A percentile compares a stretch with the other conserved stretches of the same genome.
Conservation (phyloP, 1,140 invertebrate genomes). For the Portunus trituberculatus region DNA sequence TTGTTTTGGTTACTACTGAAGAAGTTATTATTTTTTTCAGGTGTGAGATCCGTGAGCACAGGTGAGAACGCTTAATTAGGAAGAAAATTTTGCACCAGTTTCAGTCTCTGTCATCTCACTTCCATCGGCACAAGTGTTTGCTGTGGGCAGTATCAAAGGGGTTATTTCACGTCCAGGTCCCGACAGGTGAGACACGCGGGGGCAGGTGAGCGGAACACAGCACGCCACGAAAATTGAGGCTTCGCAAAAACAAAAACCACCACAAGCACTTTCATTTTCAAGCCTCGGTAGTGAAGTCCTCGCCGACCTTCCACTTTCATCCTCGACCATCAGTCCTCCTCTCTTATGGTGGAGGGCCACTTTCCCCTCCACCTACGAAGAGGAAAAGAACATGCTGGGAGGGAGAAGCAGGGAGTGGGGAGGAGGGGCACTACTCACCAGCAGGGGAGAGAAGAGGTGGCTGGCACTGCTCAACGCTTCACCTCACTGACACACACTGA, state of each 20-base stretch:
- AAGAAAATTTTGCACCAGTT: too few relatives aligned
- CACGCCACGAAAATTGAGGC: too few relatives aligned
- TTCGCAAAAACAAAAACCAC: not conserved
- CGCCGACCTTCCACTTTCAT: not conserved
- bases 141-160: too few relatives aligned
- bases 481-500: conserved; percentile 10
- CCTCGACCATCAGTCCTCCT: not conserved
- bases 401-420: not conserved
- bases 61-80: too few relatives aligned
- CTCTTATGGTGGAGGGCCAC: not conserved
- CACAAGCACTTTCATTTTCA: conserved; percentile 21
- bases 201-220: too few relatives aligned
- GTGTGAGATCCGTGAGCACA: too few relatives aligned
- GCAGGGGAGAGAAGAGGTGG: not conserved
- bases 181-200: too few relatives aligned
- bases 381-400: not conserved
- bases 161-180: too few relatives aligned
- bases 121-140: too few relatives aligned
- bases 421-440: not conserved
- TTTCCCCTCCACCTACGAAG: not conserved
- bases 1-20: too few relatives aligned
- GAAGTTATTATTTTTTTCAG: too few relatives aligned
- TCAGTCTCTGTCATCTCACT: too few relatives aligned
- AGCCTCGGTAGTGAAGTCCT: not conserved
- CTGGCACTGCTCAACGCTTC: not conserved